Evolutionary conservation across 1,140 invertebrate genomes (phyloP).

Genomic region (Ctenoplectra terminalis): DNA sequence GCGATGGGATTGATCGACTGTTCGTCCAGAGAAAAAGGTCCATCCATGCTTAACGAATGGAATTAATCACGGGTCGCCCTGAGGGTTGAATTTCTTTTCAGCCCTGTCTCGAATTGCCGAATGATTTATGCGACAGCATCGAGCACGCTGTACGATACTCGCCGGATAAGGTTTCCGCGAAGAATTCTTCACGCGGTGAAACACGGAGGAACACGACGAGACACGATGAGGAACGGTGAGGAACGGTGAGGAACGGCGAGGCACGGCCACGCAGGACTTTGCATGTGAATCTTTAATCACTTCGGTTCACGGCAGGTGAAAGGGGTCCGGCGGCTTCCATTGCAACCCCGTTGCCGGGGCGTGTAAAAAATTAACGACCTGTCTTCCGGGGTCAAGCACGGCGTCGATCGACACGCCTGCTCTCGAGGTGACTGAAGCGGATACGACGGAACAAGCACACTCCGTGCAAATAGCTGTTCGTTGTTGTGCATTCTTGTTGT

Average conservation of each 20-base stretch:
- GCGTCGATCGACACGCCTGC: constrained; percentile 32
- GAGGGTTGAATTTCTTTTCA: constrained; percentile 40
- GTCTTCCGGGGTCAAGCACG: constrained; percentile 61
- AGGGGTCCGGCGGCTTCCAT: constrained; percentile 41
- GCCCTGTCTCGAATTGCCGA: constrained; percentile 47
- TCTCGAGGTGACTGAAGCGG: constrained; percentile 16
- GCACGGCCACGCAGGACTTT: constrained; percentile 40
- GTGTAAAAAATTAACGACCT: constrained; percentile 67
- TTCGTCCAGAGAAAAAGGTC: not conserved
- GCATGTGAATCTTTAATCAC: constrained; percentile 62
- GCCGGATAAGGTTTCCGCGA: constrained; percentile 19
- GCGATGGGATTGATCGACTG: not conserved
- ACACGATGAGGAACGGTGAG: not conserved
- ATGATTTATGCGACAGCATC: constrained; percentile 44
- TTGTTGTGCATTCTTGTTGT: not conserved
- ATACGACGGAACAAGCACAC: constrained; percentile 12
- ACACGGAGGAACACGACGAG: not conserved
- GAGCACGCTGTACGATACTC: not conserved
- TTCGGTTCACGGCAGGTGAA: constrained; percentile 58
- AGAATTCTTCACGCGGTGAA: constrained; percentile 24
- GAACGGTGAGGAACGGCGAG: too few relatives aligned
- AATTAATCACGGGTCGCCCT: constrained; percentile 25
- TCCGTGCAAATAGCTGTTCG: constrained; percentile 13
- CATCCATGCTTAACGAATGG: constrained; percentile 34
- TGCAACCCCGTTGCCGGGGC: constrained; percentile 29